These are phyloP conservation scores for Folsomia candida DNA, from an alignment of 2,888 invertebrate genomes.

Conservation along the genomic window DNA sequence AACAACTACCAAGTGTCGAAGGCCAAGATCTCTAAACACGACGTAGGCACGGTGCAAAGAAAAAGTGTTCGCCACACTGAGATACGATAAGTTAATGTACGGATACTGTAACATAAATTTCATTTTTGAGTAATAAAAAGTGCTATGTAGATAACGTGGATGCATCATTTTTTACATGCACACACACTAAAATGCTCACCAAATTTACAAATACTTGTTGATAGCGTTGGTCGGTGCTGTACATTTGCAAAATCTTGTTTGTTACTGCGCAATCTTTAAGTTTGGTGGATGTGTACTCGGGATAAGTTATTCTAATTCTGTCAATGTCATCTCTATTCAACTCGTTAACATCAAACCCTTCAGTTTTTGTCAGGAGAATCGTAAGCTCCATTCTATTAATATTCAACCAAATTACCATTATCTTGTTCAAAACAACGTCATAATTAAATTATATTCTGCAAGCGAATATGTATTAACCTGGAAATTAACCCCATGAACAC, in stretches of 20 bases:
- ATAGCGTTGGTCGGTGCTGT: constrained; percentile 31
- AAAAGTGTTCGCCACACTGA: constrained; percentile 53
- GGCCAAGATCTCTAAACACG: constrained; percentile 55
- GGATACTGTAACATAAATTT: constrained; percentile 34
- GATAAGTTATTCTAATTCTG: constrained; percentile 40
- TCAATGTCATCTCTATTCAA: constrained; percentile 37
- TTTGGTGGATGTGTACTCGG: constrained; percentile 45
- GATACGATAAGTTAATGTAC: constrained; percentile 55
- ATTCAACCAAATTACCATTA: no score
- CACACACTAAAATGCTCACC: no score
- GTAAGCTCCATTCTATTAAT: constrained; percentile 38
- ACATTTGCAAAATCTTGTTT: constrained; percentile 40
- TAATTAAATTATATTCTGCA: neutral
- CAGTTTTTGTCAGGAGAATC: constrained; percentile 40
- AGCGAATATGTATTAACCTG: constrained; percentile 49
- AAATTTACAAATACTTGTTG: constrained; percentile 35
- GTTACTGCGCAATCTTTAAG: constrained; percentile 34
- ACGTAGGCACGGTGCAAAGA: constrained; percentile 55
- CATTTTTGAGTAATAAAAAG: no score
- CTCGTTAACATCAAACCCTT: constrained; percentile 36
- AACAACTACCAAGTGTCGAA: constrained; percentile 55
- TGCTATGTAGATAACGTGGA: no score
- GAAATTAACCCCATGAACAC: constrained; percentile 54
- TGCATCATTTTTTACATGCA: no score
- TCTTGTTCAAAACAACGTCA: no score